Percentiles rank a stretch among this genome's conserved stretches.
Conservation (phyloP, 2,113 vertebrate species). For the Mirza zaza region DNA sequence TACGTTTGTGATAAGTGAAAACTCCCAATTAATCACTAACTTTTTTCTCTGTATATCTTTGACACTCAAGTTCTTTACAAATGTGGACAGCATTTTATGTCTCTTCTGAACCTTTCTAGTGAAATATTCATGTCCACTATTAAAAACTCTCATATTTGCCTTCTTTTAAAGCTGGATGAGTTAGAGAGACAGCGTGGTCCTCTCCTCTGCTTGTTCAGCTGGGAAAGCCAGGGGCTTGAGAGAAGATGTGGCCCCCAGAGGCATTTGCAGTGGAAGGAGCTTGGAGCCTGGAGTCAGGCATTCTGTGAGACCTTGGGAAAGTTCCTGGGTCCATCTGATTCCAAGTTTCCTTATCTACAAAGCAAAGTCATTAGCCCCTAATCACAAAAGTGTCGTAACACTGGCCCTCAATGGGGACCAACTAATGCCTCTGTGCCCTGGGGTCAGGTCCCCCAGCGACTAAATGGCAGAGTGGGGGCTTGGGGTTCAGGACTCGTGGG, state of each 20-base stretch:
- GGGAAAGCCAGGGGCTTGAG: neutral
- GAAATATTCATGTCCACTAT: neutral
- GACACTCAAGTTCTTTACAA: neutral
- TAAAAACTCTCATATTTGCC: neutral
- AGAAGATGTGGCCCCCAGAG: neutral
- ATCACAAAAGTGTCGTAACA: neutral
- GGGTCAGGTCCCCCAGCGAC: neutral
- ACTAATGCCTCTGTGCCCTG: accelerated
- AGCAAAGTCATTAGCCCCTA: neutral
- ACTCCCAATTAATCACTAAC: neutral
- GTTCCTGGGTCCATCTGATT: neutral
- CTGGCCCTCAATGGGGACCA: accelerated
- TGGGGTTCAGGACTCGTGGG: neutral
- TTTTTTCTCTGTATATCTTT: neutral
- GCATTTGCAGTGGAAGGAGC: accelerated
- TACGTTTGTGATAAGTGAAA: neutral
- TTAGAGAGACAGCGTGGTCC: accelerated
- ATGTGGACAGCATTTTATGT: neutral
- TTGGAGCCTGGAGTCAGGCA: neutral
- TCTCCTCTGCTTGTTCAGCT: accelerated
- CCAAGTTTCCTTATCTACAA: neutral
- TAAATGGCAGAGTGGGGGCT: neutral
- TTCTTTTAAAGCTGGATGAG: neutral
- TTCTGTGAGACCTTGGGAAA: neutral
- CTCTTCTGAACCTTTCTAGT: neutral